Evolutionary conservation across 2,797 vertebrate genomes (phyloP).

Genomic region (Meda fulgida): DNA sequence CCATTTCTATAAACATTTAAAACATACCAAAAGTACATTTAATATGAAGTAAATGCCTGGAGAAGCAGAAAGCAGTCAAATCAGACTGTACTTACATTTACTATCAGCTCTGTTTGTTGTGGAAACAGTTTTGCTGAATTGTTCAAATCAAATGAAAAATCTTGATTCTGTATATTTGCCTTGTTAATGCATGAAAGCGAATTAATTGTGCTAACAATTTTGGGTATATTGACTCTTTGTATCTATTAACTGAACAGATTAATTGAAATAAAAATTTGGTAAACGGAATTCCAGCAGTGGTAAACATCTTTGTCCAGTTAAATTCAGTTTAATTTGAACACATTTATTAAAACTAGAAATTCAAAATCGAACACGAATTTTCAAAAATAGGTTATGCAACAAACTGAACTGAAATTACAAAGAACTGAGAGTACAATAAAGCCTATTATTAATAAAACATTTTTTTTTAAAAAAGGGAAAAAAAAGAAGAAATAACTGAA

Average conservation of each 20-base stretch:
- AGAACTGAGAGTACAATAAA: background rate
- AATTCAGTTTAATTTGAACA: background rate
- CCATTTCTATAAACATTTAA: background rate
- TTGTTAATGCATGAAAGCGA: too few species aligned
- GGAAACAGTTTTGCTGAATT: constrained; percentile 9
- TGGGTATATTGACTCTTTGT: background rate
- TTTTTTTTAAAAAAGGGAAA: too few species aligned
- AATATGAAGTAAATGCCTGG: background rate
- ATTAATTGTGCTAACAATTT: background rate
- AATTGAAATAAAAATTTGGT: background rate
- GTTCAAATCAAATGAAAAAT: background rate
- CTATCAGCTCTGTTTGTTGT: background rate
- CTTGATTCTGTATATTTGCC: background rate
- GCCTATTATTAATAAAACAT: background rate
- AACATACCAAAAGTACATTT: background rate
- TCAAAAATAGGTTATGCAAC: background rate
- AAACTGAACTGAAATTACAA: background rate
- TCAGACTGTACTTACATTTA: background rate
- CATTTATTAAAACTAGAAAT: background rate
- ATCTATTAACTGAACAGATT: background rate
- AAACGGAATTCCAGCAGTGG: background rate
- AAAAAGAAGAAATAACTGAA: background rate
- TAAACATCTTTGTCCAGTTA: background rate
- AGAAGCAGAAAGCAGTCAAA: background rate
- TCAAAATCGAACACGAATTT: background rate